phyloP scores from a whole-genome alignment of 2,888 invertebrate genomes.

The Netelia fuscicornis region DNA sequence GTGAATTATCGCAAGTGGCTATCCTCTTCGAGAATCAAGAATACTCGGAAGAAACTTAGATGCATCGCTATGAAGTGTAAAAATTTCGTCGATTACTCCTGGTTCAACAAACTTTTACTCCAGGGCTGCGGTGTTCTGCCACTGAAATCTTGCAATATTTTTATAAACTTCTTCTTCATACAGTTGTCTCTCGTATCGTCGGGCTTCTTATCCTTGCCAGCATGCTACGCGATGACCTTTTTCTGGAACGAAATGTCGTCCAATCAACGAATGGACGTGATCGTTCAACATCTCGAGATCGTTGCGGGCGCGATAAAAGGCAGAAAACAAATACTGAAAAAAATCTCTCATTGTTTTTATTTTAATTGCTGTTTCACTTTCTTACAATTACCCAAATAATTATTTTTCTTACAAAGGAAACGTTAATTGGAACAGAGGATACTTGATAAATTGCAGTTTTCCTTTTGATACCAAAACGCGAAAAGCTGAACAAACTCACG shows the following conservation, averaged over 20 bases:
- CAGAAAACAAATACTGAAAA: not conserved
- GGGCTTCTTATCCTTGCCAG: slow-evolving; percentile 36
- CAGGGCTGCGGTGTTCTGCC: slow-evolving; percentile 52
- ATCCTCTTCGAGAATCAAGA: not conserved
- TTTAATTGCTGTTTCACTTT: not conserved
- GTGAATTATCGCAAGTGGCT: not conserved
- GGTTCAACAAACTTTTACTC: slow-evolving; percentile 52
- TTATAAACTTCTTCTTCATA: slow-evolving; percentile 25
- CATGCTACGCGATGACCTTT: slow-evolving; percentile 35
- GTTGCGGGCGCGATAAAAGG: slow-evolving; percentile 27
- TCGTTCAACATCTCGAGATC: slow-evolving; percentile 21
- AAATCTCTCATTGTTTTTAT: not conserved
- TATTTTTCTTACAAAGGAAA: not conserved
- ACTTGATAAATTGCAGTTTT: slow-evolving; percentile 43
- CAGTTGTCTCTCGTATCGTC: slow-evolving; percentile 13
- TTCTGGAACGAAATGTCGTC: slow-evolving; percentile 30
- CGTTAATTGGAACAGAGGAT: not conserved
- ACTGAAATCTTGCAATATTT: slow-evolving; percentile 36
- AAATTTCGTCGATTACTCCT: slow-evolving; percentile 48
- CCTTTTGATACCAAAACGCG: slow-evolving; percentile 54
- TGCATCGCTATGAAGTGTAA: slow-evolving; percentile 26
- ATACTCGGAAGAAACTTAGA: not conserved
- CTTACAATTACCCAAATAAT: not conserved
- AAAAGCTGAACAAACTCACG: slow-evolving; percentile 56
- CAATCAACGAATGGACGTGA: slow-evolving; percentile 20